phyloP scores from a whole-genome alignment of 2,797 vertebrate species.

The Parauchenoglanis punctatus region DNA sequence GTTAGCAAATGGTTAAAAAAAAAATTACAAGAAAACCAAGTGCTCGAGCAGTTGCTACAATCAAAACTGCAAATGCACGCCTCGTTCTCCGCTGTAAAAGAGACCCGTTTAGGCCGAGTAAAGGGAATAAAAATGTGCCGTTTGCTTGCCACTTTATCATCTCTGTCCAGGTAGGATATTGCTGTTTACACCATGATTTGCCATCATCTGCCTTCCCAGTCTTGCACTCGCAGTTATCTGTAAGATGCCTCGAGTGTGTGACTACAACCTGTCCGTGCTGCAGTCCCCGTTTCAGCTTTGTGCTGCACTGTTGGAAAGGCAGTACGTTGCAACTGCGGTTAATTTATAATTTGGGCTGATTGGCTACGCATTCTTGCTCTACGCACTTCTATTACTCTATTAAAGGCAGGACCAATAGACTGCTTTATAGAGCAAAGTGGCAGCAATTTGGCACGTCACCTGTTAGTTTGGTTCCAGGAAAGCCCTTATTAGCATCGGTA shows the following conservation, averaged over 20 bases:
- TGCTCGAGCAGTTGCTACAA: background rate
- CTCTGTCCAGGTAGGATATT: slow-evolving; percentile 50
- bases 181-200: slow-evolving; percentile 50
- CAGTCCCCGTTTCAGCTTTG: slow-evolving; percentile 14
- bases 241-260: slow-evolving; percentile 48
- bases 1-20: background rate
- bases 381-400: background rate
- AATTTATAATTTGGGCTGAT: background rate
- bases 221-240: slow-evolving; percentile 46
- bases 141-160: slow-evolving; percentile 15
- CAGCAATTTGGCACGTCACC: slow-evolving; percentile 16
- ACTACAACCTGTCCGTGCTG: slow-evolving; percentile 40
- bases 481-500: slow-evolving; percentile 53
- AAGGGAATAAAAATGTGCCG: background rate
- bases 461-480: slow-evolving; percentile 57
- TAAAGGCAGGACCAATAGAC: slow-evolving; percentile 1
- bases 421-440: slow-evolving; percentile 27
- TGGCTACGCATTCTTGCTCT: background rate
- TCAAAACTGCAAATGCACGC: background rate
- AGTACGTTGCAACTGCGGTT: background rate
- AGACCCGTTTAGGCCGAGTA: background rate
- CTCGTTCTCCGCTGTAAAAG: too few relatives aligned
- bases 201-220: slow-evolving; percentile 45
- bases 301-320: background rate
- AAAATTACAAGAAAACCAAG: too few relatives aligned